Evolutionary conservation across 2,888 invertebrate species (phyloP).

Genomic region (Leuctra nigra): DNA sequence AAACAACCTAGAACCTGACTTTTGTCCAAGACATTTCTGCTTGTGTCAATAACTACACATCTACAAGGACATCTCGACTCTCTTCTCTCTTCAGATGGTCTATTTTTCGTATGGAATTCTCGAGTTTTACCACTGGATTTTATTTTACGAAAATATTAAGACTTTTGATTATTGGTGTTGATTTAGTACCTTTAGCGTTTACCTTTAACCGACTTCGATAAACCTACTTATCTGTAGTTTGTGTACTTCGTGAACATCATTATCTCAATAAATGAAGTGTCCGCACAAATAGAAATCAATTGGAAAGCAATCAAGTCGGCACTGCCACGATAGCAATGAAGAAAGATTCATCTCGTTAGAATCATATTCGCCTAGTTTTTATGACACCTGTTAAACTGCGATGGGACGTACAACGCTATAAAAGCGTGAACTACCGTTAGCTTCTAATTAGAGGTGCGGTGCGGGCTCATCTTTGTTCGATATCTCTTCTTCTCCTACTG

Average conservation of each 20-base stretch:
- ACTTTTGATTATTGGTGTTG: constrained; percentile 7
- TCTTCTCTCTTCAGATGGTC: neutral
- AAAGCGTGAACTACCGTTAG: neutral
- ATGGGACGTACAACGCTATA: no score
- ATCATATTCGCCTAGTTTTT: no score
- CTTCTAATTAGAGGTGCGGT: neutral
- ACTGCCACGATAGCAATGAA: no score
- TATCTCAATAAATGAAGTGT: constrained; percentile 4
- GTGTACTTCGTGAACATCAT: constrained; percentile 4
- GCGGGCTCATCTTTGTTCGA: no score
- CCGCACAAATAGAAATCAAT: neutral
- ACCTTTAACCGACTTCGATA: constrained; percentile 8
- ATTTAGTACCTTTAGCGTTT: neutral
- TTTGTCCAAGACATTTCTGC: constrained; percentile 5
- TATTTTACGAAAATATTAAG: constrained; percentile 1
- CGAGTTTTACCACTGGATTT: no score
- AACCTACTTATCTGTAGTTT: constrained; percentile 2
- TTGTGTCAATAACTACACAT: constrained; percentile 10
- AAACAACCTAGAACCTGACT: constrained; percentile 16
- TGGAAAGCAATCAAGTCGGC: no score
- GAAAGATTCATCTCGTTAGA: no score
- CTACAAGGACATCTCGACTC: constrained; percentile 5
- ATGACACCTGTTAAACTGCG: no score
- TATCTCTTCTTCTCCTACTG: neutral
- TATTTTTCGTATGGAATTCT: no score